phyloP scores from a whole-genome alignment of 2,797 vertebrate genomes.

The Oreonectes daqikongensis region DNA sequence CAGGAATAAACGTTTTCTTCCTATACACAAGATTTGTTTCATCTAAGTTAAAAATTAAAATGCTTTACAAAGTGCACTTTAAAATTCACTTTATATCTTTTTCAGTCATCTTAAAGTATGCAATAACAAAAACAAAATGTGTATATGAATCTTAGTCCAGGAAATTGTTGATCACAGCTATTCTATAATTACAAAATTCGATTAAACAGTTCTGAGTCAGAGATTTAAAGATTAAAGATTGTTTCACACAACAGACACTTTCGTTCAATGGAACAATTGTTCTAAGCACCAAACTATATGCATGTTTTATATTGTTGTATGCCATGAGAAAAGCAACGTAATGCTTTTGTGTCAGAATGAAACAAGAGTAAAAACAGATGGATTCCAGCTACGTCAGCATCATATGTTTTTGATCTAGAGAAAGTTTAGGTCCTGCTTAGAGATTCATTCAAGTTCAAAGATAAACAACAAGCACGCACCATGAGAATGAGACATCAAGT shows the following conservation, averaged over 20 bases:
- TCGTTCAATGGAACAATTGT: neutral
- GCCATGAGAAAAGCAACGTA: neutral
- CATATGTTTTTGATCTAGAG: constrained; percentile 40
- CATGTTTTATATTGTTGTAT: neutral
- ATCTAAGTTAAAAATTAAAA: neutral
- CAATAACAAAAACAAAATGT: neutral
- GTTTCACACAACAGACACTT: neutral
- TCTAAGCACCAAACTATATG: neutral
- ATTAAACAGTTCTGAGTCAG: neutral
- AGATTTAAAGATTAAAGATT: neutral
- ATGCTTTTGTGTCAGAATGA: neutral
- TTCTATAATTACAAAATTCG: neutral
- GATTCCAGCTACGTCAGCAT: constrained; percentile 2
- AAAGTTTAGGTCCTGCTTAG: neutral
- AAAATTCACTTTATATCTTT: too few species aligned
- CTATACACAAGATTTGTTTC: neutral
- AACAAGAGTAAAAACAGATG: constrained; percentile 4
- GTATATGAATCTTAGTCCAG: neutral
- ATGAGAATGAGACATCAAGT: neutral
- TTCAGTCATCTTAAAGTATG: neutral
- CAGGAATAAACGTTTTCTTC: neutral
- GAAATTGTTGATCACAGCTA: neutral
- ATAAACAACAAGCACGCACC: neutral
- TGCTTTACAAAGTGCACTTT: too few species aligned
- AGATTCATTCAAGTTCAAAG: neutral